These are phyloP conservation scores for Nematopogon swammerdamellus DNA, from an alignment of 2,888 invertebrate species.

Conservation along the genomic window DNA sequence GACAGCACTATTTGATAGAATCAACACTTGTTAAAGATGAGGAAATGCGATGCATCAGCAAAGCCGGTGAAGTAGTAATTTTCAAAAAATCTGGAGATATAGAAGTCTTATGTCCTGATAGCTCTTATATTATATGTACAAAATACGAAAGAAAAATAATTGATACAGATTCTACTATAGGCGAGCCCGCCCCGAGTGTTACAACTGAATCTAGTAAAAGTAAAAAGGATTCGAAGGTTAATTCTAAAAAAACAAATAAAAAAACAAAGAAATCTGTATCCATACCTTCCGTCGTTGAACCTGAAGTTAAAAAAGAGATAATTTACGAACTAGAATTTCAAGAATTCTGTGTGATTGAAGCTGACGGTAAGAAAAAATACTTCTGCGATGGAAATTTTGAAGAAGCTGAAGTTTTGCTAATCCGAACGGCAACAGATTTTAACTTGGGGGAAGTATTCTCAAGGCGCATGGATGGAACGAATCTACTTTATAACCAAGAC, in stretches of 20 bases:
- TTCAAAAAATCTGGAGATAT: conserved; percentile 28
- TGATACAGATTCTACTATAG: conserved; percentile 9
- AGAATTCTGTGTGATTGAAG: conserved; percentile 33
- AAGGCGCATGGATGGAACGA: conserved; percentile 40
- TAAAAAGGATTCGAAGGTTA: conserved; percentile 27
- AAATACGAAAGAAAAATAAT: conserved; percentile 24
- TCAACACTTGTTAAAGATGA: conserved; percentile 20
- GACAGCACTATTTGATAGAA: conserved; percentile 25
- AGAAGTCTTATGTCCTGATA: conserved; percentile 32
- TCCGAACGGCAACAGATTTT: conserved; percentile 41
- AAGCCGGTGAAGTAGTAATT: conserved; percentile 39
- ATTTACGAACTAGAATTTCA: conserved; percentile 29
- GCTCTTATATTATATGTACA: conserved; percentile 28
- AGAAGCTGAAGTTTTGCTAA: conserved; percentile 29
- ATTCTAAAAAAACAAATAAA: conserved; percentile 6
- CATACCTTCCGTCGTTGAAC: conserved; percentile 1
- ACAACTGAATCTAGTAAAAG: conserved; percentile 22
- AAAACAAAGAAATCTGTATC: too few species aligned
- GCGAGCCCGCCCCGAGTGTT: too few species aligned
- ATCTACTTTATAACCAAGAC: conserved; percentile 34
- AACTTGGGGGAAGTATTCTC: conserved; percentile 38
- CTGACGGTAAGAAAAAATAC: conserved; percentile 28
- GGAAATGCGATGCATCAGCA: conserved; percentile 36
- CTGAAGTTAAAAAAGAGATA: conserved; percentile 15
- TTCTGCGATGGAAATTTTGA: conserved; percentile 22